Base-by-base conservation (phyloP, 1,140 invertebrate species). In the Trachymyrmex septentrionalis region DNA sequence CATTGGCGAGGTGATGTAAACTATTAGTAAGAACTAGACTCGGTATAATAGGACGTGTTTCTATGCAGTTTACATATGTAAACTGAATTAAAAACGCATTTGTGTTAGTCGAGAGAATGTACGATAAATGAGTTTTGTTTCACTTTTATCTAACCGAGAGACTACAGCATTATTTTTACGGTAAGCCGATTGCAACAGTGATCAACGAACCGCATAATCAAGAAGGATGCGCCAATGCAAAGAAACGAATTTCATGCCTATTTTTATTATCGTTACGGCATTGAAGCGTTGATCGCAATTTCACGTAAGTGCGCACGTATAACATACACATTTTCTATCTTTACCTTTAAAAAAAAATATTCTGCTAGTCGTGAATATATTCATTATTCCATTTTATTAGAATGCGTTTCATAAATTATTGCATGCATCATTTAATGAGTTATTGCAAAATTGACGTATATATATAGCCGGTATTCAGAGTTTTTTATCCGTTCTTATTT, bases 1-100 rank as follows among this genome's bases (percentile, higher is more conserved):
- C 82, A 86, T 91, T 77, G 85, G 87, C 63, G 50, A 75, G 87
- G 71, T 90, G 87, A 85, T 67, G 87, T 61, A 90, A 91, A 89
- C 85, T 85, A 80, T 73, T 73, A 86, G 71, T 73, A 66, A 78
- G 85, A 90, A 59, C n/a, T 75, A 87, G 44, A n/a, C 48, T 67
- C 73, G 38, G 55, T 12, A 73, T 61, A 73, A 75, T 34, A 9
- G 44, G 38, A 21, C 4, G 55, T 10, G 9, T 84, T 73, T 30
- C 19, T 30, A 53, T 61, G 55, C 55, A 61, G 24, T 27, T 61
- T 61, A 55, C 55, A 14, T 61, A 55, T n/a, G 19, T 57, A 61
- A 73, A 38, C 44, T 24, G n/a, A 61, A 63, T 30, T 84, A 61
- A 73, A 24, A 57, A 69, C 21, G 19, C 24, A 12, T 48, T 38